phyloP scores from a whole-genome alignment of 2,113 vertebrate species.

The Cettia cetti region DNA sequence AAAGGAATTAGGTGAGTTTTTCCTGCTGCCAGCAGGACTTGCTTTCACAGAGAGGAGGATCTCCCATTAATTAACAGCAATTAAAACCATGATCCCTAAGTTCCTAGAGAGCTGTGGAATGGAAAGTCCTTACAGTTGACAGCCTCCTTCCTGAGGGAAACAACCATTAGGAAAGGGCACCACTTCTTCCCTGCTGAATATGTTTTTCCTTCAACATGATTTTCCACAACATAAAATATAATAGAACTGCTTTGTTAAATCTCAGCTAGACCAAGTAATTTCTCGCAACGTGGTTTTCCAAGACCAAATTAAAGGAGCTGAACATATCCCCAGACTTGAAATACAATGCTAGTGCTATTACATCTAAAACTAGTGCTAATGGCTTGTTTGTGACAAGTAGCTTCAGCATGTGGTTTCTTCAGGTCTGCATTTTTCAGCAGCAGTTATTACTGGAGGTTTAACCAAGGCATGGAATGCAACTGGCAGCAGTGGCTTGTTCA shows the following conservation, averaged over 20 bases:
- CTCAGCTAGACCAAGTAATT: not conserved
- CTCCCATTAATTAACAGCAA: not conserved
- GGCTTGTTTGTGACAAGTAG: not conserved
- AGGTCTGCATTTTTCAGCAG: not conserved
- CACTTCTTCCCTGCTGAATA: not conserved
- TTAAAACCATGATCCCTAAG: not conserved
- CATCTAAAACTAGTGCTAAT: not conserved
- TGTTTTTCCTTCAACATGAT: not conserved
- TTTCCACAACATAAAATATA: slow-evolving; percentile 12
- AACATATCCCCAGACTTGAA: not conserved
- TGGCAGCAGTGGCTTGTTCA: not conserved
- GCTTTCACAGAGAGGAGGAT: not conserved
- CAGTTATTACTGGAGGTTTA: not conserved
- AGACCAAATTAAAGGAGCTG: not conserved
- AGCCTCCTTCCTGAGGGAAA: not conserved
- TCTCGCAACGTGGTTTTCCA: not conserved
- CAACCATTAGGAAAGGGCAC: not conserved
- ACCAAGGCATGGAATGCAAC: not conserved
- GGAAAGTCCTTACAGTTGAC: not conserved
- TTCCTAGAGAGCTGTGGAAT: not conserved
- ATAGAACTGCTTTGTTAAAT: slow-evolving; percentile 9
- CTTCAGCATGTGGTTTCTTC: not conserved
- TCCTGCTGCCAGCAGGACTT: not conserved
- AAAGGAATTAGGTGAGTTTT: not conserved
- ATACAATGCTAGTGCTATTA: not conserved